These are phyloP conservation scores for Orycteropus afer DNA, from an alignment of 2,113 vertebrate species.

Conservation along the genomic window DNA sequence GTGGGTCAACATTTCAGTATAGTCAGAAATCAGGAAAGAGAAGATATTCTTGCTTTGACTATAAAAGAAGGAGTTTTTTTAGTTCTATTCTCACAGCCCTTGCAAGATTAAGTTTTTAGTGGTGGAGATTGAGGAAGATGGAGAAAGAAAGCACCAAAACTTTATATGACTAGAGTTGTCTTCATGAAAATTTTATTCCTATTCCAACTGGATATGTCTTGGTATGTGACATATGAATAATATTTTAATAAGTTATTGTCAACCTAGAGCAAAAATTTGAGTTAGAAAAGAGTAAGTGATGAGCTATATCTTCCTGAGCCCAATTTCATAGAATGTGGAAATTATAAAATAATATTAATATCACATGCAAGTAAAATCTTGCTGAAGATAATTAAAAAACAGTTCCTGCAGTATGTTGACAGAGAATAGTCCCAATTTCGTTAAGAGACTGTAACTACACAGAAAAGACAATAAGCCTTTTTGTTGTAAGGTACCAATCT, in stretches of 20 bases:
- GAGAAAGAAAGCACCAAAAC: background rate
- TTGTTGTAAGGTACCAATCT: background rate
- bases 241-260: slow-evolving; percentile 22
- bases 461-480: background rate
- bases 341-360: no score
- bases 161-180: background rate
- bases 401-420: no score
- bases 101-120: background rate
- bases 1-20: background rate
- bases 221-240: background rate
- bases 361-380: no score
- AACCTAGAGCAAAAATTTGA: background rate
- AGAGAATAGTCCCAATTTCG: no score
- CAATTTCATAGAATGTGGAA: no score
- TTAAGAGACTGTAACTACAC: background rate
- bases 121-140: background rate
- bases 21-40: background rate
- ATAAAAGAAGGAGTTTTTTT: background rate
- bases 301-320: background rate
- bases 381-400: no score
- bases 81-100: background rate
- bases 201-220: background rate
- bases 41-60: background rate
- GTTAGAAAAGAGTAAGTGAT: background rate
- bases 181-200: slow-evolving; percentile 10